These are phyloP conservation scores for Megalopta genalis DNA, from an alignment of 1,140 invertebrate genomes.

Conservation along the genomic window DNA sequence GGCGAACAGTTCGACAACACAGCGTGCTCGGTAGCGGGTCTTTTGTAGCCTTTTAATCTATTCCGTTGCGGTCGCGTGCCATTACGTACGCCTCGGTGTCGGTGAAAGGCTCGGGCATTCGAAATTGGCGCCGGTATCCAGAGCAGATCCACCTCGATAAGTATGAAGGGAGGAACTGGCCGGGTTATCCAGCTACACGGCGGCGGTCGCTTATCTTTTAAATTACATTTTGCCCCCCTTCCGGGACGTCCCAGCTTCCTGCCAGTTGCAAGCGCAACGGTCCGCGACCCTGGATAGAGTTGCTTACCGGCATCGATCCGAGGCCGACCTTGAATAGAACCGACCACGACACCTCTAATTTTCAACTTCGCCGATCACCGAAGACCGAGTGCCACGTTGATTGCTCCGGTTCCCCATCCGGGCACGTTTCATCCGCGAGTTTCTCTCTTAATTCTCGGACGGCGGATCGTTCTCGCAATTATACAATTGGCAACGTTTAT, in stretches of 20 bases:
- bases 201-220: slow-evolving; percentile 59
- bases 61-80: slow-evolving; percentile 15
- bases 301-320: slow-evolving; percentile 48
- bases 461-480: too few relatives aligned
- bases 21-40: neutral
- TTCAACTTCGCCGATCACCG: slow-evolving; percentile 9
- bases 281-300: slow-evolving; percentile 21
- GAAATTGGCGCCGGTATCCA: slow-evolving; percentile 41
- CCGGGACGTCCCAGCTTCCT: neutral
- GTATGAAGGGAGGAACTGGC: slow-evolving; percentile 50
- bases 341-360: neutral
- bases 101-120: slow-evolving; percentile 33
- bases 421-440: too few relatives aligned
- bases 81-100: slow-evolving; percentile 38
- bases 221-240: slow-evolving; percentile 62
- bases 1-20: neutral
- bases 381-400: neutral
- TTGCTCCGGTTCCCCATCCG: too few relatives aligned
- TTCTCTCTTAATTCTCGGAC: too few relatives aligned
- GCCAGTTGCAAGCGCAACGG: slow-evolving; percentile 21
- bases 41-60: neutral
- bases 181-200: slow-evolving; percentile 24
- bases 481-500: too few relatives aligned
- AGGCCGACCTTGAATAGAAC: slow-evolving; percentile 52
- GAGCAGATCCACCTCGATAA: slow-evolving; percentile 49